Evolutionary conservation across 30 jellyfish, hydroid and myxozoan species (phyloP).

Genomic region (Hydractinia symbiolongicarpus): DNA sequence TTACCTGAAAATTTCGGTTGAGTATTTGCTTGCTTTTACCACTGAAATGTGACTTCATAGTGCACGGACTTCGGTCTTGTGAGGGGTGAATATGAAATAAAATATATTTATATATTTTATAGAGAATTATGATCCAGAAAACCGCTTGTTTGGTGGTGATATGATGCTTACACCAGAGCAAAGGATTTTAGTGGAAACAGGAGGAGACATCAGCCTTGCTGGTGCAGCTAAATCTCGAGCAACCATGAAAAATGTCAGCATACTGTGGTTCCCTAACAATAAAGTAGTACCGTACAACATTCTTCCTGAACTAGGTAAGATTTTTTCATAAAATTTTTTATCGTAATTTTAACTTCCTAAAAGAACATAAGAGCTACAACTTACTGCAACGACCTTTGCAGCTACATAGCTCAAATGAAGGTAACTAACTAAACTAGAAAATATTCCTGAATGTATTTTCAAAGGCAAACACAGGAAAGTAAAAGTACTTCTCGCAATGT

Average conservation of each 20-base stretch:
- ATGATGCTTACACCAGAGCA: slow-evolving; percentile 75
- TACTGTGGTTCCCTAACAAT: slow-evolving; percentile 64
- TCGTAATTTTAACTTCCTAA: neutral
- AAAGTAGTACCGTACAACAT: slow-evolving; percentile 48
- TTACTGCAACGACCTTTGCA: neutral
- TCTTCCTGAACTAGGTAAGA: neutral
- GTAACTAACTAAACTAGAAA: too few relatives aligned
- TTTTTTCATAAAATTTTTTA: neutral
- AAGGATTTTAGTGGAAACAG: slow-evolving; percentile 53
- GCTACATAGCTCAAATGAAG: too few relatives aligned
- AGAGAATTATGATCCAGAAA: slow-evolving; percentile 47
- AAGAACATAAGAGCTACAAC: neutral
- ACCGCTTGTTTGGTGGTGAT: slow-evolving; percentile 70
- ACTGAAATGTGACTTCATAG: too few relatives aligned
- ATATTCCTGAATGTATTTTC: too few relatives aligned
- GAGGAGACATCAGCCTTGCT: slow-evolving; percentile 88
- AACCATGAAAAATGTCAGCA: slow-evolving; percentile 46
- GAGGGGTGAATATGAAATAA: too few relatives aligned
- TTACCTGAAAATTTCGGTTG: too few relatives aligned
- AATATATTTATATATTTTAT: neutral
- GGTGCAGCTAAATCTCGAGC: slow-evolving; percentile 43
- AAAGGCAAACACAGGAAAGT: too few relatives aligned
- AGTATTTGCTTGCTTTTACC: too few relatives aligned
- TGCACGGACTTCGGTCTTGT: too few relatives aligned
- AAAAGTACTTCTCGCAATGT: too few relatives aligned